phyloP scores from a whole-genome alignment of 2,888 invertebrate species.

The Hemithea aestivaria region DNA sequence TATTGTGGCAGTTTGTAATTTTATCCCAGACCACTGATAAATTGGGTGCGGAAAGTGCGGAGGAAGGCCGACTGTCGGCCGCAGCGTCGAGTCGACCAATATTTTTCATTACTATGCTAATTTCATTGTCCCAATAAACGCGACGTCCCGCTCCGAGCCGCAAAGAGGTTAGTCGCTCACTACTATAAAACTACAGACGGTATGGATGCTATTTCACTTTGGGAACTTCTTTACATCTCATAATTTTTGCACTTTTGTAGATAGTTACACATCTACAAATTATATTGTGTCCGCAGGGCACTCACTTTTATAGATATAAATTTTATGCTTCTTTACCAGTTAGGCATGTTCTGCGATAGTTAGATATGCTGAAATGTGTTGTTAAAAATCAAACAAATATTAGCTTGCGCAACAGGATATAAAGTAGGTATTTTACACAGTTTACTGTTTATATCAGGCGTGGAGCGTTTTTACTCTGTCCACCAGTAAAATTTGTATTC shows the following conservation, averaged over 20 bases:
- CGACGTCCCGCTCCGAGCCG: slow-evolving; percentile 50
- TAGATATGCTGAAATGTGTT: no score
- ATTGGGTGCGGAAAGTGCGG: slow-evolving; percentile 42
- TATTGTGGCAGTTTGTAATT: slow-evolving; percentile 36
- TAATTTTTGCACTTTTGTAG: no score
- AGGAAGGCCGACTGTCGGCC: slow-evolving; percentile 33
- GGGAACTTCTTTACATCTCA: no score
- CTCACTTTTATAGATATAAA: no score
- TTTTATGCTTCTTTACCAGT: no score
- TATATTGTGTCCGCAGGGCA: no score
- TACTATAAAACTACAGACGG: slow-evolving; percentile 2
- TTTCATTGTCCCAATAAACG: slow-evolving; percentile 75
- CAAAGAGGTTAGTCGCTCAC: slow-evolving; percentile 65
- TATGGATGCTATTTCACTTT: slow-evolving; percentile 24
- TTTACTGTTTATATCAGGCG: slow-evolving; percentile 4
- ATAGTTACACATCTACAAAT: no score
- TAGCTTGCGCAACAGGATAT: no score
- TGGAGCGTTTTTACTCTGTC: slow-evolving; percentile 55
- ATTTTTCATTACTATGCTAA: slow-evolving; percentile 79
- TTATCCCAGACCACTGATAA: slow-evolving; percentile 50
- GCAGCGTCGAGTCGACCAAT: slow-evolving; percentile 53
- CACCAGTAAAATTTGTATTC: slow-evolving; percentile 68
- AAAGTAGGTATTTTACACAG: no score
- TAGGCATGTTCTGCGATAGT: no score
- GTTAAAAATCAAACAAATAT: no score